A percentile compares a stretch with the other conserved stretches of the same genome.
These are phyloP conservation scores for Trachymyrmex septentrionalis DNA, from an alignment of 1,140 invertebrate genomes.

Conservation along the genomic window DNA sequence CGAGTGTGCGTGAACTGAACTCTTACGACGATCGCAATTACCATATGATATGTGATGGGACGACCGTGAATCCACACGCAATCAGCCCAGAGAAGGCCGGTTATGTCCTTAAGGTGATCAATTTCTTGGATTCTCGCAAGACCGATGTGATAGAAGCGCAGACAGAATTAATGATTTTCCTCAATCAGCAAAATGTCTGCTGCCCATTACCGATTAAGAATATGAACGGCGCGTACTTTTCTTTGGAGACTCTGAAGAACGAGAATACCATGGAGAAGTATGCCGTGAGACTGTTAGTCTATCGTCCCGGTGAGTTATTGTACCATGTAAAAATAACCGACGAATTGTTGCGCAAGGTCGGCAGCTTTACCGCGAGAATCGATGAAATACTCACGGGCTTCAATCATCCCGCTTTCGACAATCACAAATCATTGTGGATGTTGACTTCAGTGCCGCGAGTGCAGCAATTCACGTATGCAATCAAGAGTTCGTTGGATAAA, in stretches of 20 bases:
- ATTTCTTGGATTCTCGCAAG: conserved; percentile 92
- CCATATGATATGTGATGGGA: conserved; percentile 85
- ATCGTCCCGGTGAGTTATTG: conserved; percentile 90
- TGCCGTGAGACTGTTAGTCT: conserved; percentile 91
- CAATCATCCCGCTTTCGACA: conserved; percentile 90
- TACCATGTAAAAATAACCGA: conserved; percentile 87
- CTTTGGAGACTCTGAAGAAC: conserved; percentile 80
- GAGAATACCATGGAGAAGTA: conserved; percentile 85
- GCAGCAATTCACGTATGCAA: conserved; percentile 90
- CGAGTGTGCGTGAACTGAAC: conserved; percentile 90
- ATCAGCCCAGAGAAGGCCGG: conserved; percentile 87
- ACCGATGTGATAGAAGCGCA: conserved; percentile 90
- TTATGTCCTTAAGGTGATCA: conserved; percentile 94
- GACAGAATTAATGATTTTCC: conserved; percentile 89
- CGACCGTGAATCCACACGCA: conserved; percentile 88
- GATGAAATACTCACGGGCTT: conserved; percentile 90
- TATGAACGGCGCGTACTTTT: conserved; percentile 88
- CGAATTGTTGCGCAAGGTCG: conserved; percentile 90
- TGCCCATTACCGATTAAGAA: conserved; percentile 91
- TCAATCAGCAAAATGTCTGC: conserved; percentile 88
- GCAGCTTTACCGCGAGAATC: conserved; percentile 90
- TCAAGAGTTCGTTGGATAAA: conserved; percentile 88
- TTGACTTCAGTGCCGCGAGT: conserved; percentile 89
- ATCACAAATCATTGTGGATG: conserved; percentile 91
- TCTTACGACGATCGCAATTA: conserved; percentile 95